Percentiles rank a stretch among this genome's conserved stretches.
phyloP scores from a whole-genome alignment of 2,113 vertebrate species.

The Leucopsar rothschildi region DNA sequence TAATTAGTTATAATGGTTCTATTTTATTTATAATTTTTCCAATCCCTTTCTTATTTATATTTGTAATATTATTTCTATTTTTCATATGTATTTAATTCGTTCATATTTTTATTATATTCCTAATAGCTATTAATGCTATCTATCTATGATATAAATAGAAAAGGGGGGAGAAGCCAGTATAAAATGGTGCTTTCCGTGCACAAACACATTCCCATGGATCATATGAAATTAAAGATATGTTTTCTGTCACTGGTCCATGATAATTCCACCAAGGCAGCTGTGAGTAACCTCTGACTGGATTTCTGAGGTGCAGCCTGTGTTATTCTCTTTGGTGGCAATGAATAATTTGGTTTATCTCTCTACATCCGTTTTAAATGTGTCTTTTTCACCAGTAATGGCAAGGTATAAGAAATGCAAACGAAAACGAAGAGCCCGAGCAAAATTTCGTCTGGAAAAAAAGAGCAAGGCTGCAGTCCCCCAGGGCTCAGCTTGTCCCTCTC shows the following conservation, averaged over 20 bases:
- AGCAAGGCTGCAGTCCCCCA: background rate
- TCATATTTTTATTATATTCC: accelerated
- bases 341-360: background rate
- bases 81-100: background rate
- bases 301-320: accelerated
- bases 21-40: background rate
- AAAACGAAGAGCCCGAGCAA: slow-evolving; percentile 50
- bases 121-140: too few relatives aligned
- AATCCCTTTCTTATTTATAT: too few relatives aligned
- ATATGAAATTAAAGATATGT: accelerated
- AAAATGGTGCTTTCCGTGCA: accelerated
- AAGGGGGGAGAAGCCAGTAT: accelerated
- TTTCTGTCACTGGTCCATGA: accelerated
- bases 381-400: slow-evolving; percentile 60
- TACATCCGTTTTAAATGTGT: background rate
- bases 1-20: accelerated
- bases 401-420: slow-evolving; percentile 49
- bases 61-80: background rate
- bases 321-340: accelerated
- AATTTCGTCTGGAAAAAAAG: background rate
- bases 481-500: background rate
- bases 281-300: background rate
- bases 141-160: background rate
- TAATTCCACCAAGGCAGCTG: background rate
- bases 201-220: background rate